Evolutionary conservation across 2,888 invertebrate genomes (phyloP), one percentile per base, ranked within the genome.

Genomic region (Tachina lurida): DNA sequence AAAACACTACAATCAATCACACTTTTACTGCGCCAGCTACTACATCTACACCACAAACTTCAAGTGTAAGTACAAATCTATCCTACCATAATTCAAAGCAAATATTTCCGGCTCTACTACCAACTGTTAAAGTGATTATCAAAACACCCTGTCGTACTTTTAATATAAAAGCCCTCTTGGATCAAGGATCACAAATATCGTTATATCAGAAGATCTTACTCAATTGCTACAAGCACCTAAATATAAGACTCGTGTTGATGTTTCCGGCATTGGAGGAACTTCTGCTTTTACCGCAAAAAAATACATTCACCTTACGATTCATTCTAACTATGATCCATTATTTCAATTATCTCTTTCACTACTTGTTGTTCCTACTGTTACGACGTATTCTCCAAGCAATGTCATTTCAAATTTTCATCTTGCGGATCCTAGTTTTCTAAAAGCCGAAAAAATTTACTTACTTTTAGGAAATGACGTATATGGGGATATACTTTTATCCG

Each of bases 191-290:
- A 1, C 77, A 83, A 43, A 19, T 73, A 3, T 76, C 77, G n/a
- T 83, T 60, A 83, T 83, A 17, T 76, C 71, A 13, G 45, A 83
- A 49, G 45, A 77, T 41, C 52, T 77, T 13, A 22, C 70, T 63
- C 67, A 84, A 22, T 10, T 77, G 15, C 39, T 84, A 10, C 70
- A 49, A 5, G n/a, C 52, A n/a, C 47, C 49, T 19, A 74, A 78
- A 65, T 22, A 43, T 10, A 84, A 78, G 65, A 76, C 76, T 5
- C 19, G 31, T 52, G 47, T 47, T 3, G n/a, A 73, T 15, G 41
- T 84, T n/a, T 73, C 63, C 15, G 77, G 77, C 49, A 84, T 84
- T 45, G 77, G 68, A 10, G 83, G 78, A 41, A 71, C 52, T n/a
- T 15, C 17, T 22, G 15, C 52, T 1, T 12, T 73, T 10, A 58